Evolutionary conservation across 2,888 invertebrate species (phyloP).

Genomic region (Xylophagus ater): DNA sequence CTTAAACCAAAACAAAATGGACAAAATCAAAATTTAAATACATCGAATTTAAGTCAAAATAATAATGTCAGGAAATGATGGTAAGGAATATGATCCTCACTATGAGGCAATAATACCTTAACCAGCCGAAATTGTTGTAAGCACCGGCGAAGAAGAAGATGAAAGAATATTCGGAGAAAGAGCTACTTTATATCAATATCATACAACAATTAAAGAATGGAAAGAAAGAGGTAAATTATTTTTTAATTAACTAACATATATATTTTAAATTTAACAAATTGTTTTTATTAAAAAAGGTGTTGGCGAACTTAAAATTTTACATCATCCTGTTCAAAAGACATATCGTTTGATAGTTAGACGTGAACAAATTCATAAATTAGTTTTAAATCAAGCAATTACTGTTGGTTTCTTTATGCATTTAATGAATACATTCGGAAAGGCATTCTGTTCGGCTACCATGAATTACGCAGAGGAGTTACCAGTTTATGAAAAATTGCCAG

Average conservation of each 20-base stretch:
- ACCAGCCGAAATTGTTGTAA: constrained; percentile 73
- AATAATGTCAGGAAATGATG: constrained; percentile 28
- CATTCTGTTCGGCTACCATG: constrained; percentile 69
- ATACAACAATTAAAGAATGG: constrained; percentile 67
- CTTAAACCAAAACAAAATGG: constrained; percentile 15
- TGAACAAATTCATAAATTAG: constrained; percentile 75
- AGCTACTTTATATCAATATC: constrained; percentile 70
- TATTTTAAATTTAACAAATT: no score
- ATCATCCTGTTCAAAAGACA: constrained; percentile 57
- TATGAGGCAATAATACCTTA: constrained; percentile 85
- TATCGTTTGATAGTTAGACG: constrained; percentile 78
- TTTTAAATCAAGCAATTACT: constrained; percentile 61
- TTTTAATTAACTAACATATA: no score
- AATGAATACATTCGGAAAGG: constrained; percentile 54
- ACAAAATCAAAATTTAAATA: constrained; percentile 9
- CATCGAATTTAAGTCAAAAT: constrained; percentile 17
- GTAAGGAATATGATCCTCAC: constrained; percentile 64
- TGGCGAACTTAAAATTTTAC: constrained; percentile 80
- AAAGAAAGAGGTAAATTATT: constrained; percentile 63
- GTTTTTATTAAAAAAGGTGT: no score
- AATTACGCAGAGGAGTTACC: constrained; percentile 60
- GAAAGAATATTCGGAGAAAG: constrained; percentile 62
- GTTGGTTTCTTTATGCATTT: constrained; percentile 50
- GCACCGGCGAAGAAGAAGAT: constrained; percentile 89
- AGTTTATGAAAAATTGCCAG: constrained; percentile 62